A percentile compares a stretch with the other conserved stretches of the same genome.
Evolutionary conservation across 2,888 invertebrate genomes (phyloP).

Genomic region (Hydraecia micacea): DNA sequence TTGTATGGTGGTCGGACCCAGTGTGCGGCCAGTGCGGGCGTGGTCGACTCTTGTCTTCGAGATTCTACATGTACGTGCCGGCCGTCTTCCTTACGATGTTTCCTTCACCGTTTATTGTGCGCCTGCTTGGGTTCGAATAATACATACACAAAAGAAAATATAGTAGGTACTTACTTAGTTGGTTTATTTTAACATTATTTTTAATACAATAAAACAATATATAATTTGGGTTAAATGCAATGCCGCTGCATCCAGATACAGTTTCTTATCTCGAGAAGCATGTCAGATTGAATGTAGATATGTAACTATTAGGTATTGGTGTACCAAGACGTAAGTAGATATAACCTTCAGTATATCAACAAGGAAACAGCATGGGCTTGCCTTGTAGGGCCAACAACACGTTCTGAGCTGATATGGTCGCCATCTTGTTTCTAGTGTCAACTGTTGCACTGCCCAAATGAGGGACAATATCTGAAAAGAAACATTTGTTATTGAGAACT

Average conservation of each 20-base stretch:
- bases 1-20: too few relatives aligned
- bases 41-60: not conserved
- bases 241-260: not conserved
- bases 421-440: constrained; percentile 94
- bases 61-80: not conserved
- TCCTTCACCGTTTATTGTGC: not conserved
- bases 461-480: constrained; percentile 93
- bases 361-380: constrained; percentile 86
- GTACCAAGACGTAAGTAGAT: not conserved
- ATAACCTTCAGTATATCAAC: constrained; percentile 31
- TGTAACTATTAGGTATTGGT: not conserved
- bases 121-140: too few relatives aligned
- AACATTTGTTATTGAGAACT: not conserved
- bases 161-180: not conserved
- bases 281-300: not conserved
- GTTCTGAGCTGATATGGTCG: constrained; percentile 93
- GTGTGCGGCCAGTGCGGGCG: too few relatives aligned
- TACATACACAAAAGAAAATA: not conserved
- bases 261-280: constrained; percentile 15
- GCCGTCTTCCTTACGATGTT: not conserved
- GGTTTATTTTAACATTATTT: not conserved
- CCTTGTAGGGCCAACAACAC: constrained; percentile 93
- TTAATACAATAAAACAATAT: not conserved
- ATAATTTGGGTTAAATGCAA: constrained; percentile 17
- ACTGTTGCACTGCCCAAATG: constrained; percentile 96